Evolutionary conservation across 2,888 invertebrate genomes (phyloP), one percentile per base, ranked within the genome.

Genomic region (Chloroclystis v-ata): DNA sequence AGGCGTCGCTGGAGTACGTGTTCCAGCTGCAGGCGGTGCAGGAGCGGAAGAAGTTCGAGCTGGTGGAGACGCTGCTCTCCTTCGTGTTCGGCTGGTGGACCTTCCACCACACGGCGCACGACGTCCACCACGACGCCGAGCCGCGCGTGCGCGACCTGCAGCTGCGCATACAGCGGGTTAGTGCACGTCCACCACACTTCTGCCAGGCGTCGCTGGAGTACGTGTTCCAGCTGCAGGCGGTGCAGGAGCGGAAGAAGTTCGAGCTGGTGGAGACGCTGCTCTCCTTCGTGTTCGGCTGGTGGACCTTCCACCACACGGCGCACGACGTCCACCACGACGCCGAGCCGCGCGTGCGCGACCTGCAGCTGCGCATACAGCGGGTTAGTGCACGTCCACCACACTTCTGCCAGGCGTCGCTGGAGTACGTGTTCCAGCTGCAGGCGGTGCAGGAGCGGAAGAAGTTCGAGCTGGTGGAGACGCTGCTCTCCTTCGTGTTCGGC

Each of bases 11-110:
- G 89, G 96, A 98, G 88, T 99, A 99, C 90, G 98, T 99, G 59
- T 94, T 97, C 85, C 92, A 96, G 82, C 92, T 99, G 79, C 99
- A 99, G 89, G 97, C 98, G 77, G 98, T 99, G 60, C 98, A 99
- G 89, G 98, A 98, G 87, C 91, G 97, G 65, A 98, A 99, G 89
- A 98, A 98, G 89, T 99, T 98, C 90, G 98, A 99, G 87, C 97
- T 99, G 89, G 98, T 99, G 55, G 98, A 99, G 91, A 97, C 97
- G 59, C 82, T 93, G 68, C 84, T 93, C 47, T 80, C 95, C 65
- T 99, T 98, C 90, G 97, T 99, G 92, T 97, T 97, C 87, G 95
- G 97, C 75, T 98, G 98, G 97, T 91, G 98, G 79, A 97, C 98
- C 41, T 99, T 99, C 86, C 97, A 98, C 89, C 98, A 99, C 81